Evolutionary conservation across 2,888 invertebrate genomes (phyloP), one percentile per base, ranked within the genome.

Genomic region (Scaptomyza caliginosa): DNA sequence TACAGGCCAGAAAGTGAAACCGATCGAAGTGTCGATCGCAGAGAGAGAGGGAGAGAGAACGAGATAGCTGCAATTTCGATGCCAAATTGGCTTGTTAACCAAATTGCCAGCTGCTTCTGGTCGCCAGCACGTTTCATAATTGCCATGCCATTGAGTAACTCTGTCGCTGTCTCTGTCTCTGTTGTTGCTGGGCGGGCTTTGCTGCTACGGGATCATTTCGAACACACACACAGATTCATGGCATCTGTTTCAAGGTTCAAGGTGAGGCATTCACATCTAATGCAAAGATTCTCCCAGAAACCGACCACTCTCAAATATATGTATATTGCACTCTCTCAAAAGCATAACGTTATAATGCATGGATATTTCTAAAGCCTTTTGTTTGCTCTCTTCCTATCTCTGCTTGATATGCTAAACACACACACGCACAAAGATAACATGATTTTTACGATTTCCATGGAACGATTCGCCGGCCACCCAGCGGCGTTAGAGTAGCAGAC

Each of bases 1-100:
- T 81, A 81, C 85, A 85, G 85, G 85, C 87, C 85, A 72, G 86
- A 78, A 81, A 86, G 80, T 80, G 80, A 80, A 80, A 80, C 84
- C 59, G 80, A 66, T 60, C 72, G 66, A 49, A 49, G 17, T 8
- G 26, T 26, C 8, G 58, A 21, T 52, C 16, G 16, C 34, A 69
- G 64, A 32, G 82, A 67, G 6, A 30, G n/a, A 32, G 42, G 19
- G 46, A 36, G 24, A 38, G n/a, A n/a, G n/a, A n/a, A n/a, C n/a
- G n/a, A n/a, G 24, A n/a, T 34, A 7, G 16, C 36, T 62, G 73
- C 66, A 68, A 65, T 66, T 72, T 34, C 7, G 78, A 73, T 63
- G 79, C 32, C 60, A 79, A 86, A 81, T 85, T 87, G 81, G 71
- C 83, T 88, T 80, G 86, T 83, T 83, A 88, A 77, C 81, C 84